A percentile compares a stretch with the other conserved stretches of the same genome.
Conservation (phyloP, 2,888 invertebrate genomes). For the Zaprionus bogoriensis region DNA sequence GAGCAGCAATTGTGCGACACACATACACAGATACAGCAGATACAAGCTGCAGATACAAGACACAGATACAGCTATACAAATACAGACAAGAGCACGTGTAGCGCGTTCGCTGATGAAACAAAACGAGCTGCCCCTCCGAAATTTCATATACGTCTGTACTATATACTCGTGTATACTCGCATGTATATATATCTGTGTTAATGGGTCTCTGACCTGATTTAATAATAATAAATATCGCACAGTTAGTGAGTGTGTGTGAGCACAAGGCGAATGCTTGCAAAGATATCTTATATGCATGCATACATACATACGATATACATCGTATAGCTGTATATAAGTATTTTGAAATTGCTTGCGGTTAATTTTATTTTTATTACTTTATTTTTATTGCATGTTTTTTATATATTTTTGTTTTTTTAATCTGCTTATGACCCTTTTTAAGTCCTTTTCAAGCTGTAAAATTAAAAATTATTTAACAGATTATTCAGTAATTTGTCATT, state of each 20-base stretch:
- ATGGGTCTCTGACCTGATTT: constrained; percentile 82
- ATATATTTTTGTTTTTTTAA: background rate
- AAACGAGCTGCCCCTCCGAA: constrained; percentile 4
- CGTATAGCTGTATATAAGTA: background rate
- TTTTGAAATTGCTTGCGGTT: constrained; percentile 15
- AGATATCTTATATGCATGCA: background rate
- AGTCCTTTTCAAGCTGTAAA: background rate
- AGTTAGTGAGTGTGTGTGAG: constrained; percentile 38
- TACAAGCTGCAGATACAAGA: constrained; percentile 10
- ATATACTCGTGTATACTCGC: background rate
- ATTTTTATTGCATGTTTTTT: background rate
- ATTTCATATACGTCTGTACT: background rate
- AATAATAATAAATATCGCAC: constrained; percentile 72
- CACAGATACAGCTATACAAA: constrained; percentile 10
- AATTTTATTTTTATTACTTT: constrained; percentile 6
- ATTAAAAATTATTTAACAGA: no score
- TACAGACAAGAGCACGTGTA: constrained; percentile 28
- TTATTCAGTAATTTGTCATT: no score
- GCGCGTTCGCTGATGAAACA: constrained; percentile 49
- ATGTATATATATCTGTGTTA: constrained; percentile 68
- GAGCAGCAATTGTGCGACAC: constrained; percentile 34
- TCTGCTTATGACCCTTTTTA: background rate
- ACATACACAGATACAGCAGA: constrained; percentile 15
- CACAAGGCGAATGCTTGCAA: constrained; percentile 23
- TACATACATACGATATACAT: no score